Conservation (phyloP, 2,888 invertebrate species). For the Melitaea athalia region DNA sequence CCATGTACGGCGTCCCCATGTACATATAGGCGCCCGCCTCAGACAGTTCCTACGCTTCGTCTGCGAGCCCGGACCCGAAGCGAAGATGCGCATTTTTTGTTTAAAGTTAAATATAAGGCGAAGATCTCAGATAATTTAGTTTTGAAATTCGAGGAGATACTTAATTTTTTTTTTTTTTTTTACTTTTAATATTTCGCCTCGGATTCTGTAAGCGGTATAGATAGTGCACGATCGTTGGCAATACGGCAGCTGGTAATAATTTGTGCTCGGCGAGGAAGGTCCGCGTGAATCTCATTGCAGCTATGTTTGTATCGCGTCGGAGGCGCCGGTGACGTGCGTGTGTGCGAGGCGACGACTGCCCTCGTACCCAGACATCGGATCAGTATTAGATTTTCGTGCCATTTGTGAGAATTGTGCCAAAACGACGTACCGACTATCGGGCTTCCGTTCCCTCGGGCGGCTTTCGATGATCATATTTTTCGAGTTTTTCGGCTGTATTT, state of each 20-base stretch:
- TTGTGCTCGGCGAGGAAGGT: conserved; percentile 41
- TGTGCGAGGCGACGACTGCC: conserved; percentile 13
- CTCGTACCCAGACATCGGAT: conserved; percentile 36
- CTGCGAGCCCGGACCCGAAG: conserved; percentile 59
- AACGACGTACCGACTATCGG: conserved; percentile 27
- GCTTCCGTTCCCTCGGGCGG: conserved; percentile 12
- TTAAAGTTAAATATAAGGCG: conserved; percentile 60
- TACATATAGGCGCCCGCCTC: conserved; percentile 85
- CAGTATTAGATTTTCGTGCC: conserved; percentile 58
- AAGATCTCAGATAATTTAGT: conserved; percentile 80
- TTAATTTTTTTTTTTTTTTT: conserved; percentile 25
- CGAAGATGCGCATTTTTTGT: conserved; percentile 74
- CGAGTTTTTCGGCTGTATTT: neutral
- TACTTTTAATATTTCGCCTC: conserved; percentile 52
- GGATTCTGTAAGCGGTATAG: conserved; percentile 52
- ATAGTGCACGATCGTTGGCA: conserved; percentile 76
- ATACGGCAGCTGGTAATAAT: conserved; percentile 50
- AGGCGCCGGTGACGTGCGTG: conserved; percentile 45
- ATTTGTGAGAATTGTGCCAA: conserved; percentile 57
- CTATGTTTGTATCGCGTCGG: conserved; percentile 43
- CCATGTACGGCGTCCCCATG: conserved; percentile 96
- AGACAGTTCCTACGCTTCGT: conserved; percentile 63
- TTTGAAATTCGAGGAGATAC: conserved; percentile 46
- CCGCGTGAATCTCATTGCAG: conserved; percentile 50
- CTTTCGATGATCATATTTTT: neutral